Conservation (phyloP, 2,797 vertebrate species). For the Scarus forsteni region DNA sequence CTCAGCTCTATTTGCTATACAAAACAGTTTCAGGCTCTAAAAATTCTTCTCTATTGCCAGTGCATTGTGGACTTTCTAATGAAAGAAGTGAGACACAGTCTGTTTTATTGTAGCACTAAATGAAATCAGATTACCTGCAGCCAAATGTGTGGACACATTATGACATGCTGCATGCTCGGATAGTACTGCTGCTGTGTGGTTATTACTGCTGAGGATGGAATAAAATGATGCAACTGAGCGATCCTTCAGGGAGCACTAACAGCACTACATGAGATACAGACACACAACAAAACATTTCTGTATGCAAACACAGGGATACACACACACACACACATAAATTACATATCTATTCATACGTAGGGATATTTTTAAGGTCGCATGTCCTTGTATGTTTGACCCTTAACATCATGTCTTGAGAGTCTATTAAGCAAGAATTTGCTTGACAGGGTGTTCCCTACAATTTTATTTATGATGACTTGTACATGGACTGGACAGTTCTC, state of each 20-base stretch:
- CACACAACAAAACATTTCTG: neutral
- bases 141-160: conserved; percentile 37
- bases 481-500: too few species aligned
- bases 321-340: neutral
- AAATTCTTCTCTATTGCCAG: neutral
- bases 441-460: too few species aligned
- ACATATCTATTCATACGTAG: too few species aligned
- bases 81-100: conserved; percentile 43
- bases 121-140: conserved; percentile 58
- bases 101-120: conserved; percentile 49
- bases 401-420: too few species aligned
- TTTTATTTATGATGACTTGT: too few species aligned
- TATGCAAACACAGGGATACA: neutral
- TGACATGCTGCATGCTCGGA: conserved; percentile 29
- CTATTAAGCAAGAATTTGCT: too few species aligned
- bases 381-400: too few species aligned
- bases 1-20: neutral
- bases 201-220: conserved; percentile 50
- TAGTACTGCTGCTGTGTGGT: conserved; percentile 41
- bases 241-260: conserved; percentile 47
- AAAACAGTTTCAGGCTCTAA: conserved; percentile 16
- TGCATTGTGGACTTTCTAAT: conserved; percentile 32
- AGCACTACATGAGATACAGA: conserved; percentile 13
- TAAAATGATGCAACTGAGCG: conserved; percentile 36
- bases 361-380: too few species aligned